Evolutionary conservation across 1,140 invertebrate genomes (phyloP).

Genomic region (Drosophila rhopaloa): DNA sequence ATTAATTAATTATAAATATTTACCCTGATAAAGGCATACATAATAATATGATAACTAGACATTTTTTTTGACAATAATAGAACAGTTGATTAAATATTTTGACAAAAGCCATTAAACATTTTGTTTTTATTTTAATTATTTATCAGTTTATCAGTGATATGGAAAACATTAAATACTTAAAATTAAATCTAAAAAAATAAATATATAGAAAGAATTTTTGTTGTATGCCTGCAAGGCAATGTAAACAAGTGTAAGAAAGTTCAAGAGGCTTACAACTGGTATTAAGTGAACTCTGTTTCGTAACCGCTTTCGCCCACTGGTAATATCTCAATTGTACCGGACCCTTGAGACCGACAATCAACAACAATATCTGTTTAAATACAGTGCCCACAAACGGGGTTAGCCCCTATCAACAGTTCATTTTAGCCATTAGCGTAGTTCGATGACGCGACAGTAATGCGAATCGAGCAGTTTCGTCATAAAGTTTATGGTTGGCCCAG

Average conservation of each 20-base stretch:
- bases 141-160: too few species aligned
- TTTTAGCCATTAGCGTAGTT: slow-evolving; percentile 44
- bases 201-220: neutral
- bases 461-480: slow-evolving; percentile 47
- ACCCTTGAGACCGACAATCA: slow-evolving; percentile 24
- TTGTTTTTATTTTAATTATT: too few species aligned
- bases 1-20: slow-evolving; percentile 9
- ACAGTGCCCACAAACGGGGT: slow-evolving; percentile 18
- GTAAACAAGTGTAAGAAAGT: neutral
- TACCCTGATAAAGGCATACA: neutral
- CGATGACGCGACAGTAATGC: slow-evolving; percentile 43
- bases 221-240: too few species aligned
- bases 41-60: neutral
- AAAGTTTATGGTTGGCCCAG: slow-evolving; percentile 28
- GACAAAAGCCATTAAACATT: too few species aligned
- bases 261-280: neutral
- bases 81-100: too few species aligned
- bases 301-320: slow-evolving; percentile 9
- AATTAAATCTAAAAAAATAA: too few species aligned
- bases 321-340: slow-evolving; percentile 25
- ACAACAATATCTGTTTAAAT: slow-evolving; percentile 32
- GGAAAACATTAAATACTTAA: too few species aligned
- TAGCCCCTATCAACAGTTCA: slow-evolving; percentile 36
- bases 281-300: neutral
- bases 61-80: too few species aligned